Conservation (phyloP, 2,113 vertebrate species). For the Plecturocebus donacophilus region DNA sequence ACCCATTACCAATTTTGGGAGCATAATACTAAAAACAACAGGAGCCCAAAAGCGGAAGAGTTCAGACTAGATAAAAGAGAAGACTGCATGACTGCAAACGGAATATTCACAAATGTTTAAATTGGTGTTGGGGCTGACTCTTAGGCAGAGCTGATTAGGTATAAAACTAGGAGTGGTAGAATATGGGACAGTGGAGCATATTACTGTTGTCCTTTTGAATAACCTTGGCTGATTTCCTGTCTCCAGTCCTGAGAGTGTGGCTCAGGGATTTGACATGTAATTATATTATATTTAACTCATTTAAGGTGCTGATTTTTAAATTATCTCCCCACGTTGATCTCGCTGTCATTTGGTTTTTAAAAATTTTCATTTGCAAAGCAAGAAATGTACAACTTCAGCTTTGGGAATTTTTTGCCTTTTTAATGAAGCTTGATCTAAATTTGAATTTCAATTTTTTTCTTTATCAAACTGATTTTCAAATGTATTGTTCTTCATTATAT, state of each 20-base stretch:
- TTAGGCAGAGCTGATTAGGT: not conserved
- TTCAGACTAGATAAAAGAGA: not conserved
- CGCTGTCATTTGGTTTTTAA: not conserved
- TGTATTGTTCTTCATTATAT: conserved; percentile 26
- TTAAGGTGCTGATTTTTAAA: not conserved
- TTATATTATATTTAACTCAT: not conserved
- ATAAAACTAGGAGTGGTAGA: not conserved
- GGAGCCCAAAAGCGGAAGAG: not conserved
- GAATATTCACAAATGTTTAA: not conserved
- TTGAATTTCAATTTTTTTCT: conserved; percentile 57
- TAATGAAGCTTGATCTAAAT: conserved; percentile 13
- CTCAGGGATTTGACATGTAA: not conserved
- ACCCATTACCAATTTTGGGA: not conserved
- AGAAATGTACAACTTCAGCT: not conserved
- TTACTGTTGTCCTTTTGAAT: not conserved
- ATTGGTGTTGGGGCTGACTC: not conserved
- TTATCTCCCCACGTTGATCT: not conserved
- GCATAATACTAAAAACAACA: not conserved
- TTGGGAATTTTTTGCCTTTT: conserved; percentile 9
- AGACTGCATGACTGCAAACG: not conserved
- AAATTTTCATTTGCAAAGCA: not conserved
- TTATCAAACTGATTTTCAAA: conserved; percentile 27
- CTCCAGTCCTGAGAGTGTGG: not conserved
- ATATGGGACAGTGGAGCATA: not conserved
- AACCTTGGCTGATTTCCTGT: not conserved